Conservation (phyloP, 2,888 invertebrate species). For the Drosophila mimetica region DNA sequence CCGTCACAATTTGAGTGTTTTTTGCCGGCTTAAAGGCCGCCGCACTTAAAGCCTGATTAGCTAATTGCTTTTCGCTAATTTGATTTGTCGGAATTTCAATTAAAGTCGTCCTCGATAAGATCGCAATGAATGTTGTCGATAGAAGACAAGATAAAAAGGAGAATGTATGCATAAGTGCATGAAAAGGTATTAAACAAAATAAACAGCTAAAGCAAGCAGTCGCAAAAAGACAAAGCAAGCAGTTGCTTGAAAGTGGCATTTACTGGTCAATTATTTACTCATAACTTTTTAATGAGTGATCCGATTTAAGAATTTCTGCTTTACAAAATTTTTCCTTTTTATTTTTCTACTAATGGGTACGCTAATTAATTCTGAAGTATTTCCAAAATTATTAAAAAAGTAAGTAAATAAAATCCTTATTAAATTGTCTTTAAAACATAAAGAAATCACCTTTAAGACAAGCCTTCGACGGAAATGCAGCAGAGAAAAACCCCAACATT, state of each 20-base stretch:
- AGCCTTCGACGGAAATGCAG: background rate
- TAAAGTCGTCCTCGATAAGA: conserved; percentile 32
- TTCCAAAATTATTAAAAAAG: too few relatives aligned
- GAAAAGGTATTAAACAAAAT: background rate
- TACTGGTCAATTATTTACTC: too few relatives aligned
- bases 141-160: background rate
- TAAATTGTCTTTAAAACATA: background rate
- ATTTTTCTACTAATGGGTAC: too few relatives aligned
- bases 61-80: conserved; percentile 57
- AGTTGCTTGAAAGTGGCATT: too few relatives aligned
- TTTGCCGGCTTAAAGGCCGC: conserved; percentile 13
- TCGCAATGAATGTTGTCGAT: conserved; percentile 7
- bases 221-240: too few relatives aligned
- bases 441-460: background rate
- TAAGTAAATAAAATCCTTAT: too few relatives aligned
- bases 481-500: background rate
- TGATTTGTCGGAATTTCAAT: conserved; percentile 45
- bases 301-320: too few relatives aligned
- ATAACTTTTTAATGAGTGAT: too few relatives aligned
- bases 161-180: background rate
- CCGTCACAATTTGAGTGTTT: conserved; percentile 40
- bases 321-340: too few relatives aligned
- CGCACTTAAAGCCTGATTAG: conserved; percentile 57
- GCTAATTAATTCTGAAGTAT: too few relatives aligned
- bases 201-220: too few relatives aligned